Base-by-base conservation (phyloP, 2,113 vertebrate genomes). In the Lathamus discolor region DNA sequence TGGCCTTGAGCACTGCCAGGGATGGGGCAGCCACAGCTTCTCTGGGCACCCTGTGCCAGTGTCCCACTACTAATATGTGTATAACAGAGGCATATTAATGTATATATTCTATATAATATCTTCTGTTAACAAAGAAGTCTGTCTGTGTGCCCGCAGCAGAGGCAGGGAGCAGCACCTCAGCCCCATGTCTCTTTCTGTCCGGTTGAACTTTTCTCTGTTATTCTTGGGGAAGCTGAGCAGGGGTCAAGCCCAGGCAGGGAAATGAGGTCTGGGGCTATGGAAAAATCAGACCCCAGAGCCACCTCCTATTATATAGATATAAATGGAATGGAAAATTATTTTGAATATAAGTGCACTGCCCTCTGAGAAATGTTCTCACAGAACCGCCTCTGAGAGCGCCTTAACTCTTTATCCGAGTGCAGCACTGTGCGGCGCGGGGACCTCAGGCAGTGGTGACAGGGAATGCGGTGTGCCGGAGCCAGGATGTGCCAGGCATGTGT, bases 281-380 rank as follows among this genome's bases (percentile, higher is more conserved):
- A 98, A 97, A 98, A 97, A 83, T 89, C 51, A 33, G 97, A 97
- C 97, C 97, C 97, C 7, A 33, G 88, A 92, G 95, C 94, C 97
- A 95, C 96, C 96, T 97, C 96, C 94, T 95, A 96, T 97, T 96
- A 96, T 95, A 97, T 97, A 97, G 96, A 97, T 97, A 97, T 97
- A 98, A 98, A 98, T 97, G 97, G 97, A 98, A 97, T 96, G 97
- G 98, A 98, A 98, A 98, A 97, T 97, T 95, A 95, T 97, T 93
- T 95, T 76, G 13, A 91, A 92, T 96, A 97, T 74, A 97, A 97
- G 96, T 97, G 96, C 96, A 95, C 94, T 97, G 96, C 97, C 96
- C 96, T 97, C 97, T 93, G 94, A 92, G 95, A 97, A 97, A 97
- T 88, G 95, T 98, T 98, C 97, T 97, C 98, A 98, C 97, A 97